Conservation (phyloP, 2,797 vertebrate species). For the Anguilla megastoma region DNA sequence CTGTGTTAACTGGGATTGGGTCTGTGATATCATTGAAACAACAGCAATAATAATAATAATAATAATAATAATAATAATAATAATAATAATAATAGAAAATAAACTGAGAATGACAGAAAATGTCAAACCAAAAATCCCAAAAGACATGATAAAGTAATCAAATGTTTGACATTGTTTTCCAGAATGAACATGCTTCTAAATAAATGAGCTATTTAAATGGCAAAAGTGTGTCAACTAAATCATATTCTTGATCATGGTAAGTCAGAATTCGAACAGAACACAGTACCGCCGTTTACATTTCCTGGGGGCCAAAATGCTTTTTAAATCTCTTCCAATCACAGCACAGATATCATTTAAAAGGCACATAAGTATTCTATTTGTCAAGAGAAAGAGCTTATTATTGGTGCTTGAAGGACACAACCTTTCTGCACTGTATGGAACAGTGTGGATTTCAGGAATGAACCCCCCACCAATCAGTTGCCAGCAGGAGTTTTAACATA, state of each 20-base stretch:
- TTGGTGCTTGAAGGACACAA: background rate
- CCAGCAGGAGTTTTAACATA: conserved; percentile 56
- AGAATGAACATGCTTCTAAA: background rate
- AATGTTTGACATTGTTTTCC: background rate
- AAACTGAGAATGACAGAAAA: background rate
- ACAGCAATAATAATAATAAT: background rate
- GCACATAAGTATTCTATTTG: background rate
- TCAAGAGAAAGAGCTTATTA: background rate
- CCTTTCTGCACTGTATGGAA: background rate
- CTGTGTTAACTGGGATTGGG: background rate
- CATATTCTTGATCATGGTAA: background rate
- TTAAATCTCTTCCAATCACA: background rate
- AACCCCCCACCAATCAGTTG: background rate
- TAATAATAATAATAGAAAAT: background rate
- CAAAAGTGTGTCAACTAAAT: background rate
- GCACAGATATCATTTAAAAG: background rate
- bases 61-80: background rate
- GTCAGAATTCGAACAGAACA: background rate
- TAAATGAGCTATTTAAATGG: background rate
- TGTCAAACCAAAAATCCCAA: background rate
- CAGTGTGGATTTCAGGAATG: conserved; percentile 6
- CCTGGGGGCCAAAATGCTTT: background rate
- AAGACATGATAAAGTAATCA: background rate
- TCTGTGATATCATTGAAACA: too few species aligned
- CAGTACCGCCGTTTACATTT: background rate